Percentiles rank a stretch among this genome's conserved stretches.
Conservation (phyloP, 2,888 invertebrate genomes). For the Eurytoma adleriae region DNA sequence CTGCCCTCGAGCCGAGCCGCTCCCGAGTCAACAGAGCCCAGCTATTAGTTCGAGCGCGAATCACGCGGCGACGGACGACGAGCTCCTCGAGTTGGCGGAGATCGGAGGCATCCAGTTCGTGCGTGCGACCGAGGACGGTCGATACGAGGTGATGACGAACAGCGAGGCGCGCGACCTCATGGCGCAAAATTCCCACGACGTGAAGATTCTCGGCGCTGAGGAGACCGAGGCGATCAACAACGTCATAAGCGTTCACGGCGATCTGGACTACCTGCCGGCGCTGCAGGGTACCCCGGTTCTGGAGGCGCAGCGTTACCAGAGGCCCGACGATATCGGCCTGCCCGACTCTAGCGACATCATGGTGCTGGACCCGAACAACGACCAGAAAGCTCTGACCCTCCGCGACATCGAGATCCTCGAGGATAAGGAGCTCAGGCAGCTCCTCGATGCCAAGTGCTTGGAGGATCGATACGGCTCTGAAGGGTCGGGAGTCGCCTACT, state of each 20-base stretch:
- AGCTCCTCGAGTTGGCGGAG: slow-evolving; percentile 73
- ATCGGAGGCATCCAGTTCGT: slow-evolving; percentile 75
- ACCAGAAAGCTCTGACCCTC: slow-evolving; percentile 62
- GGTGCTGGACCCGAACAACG: slow-evolving; percentile 66
- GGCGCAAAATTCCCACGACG: slow-evolving; percentile 73
- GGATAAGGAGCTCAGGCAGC: slow-evolving; percentile 69
- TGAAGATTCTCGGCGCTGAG: slow-evolving; percentile 71
- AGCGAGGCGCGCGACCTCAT: slow-evolving; percentile 74
- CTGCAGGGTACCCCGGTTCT: neutral
- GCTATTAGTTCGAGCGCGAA: neutral
- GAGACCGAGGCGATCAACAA: slow-evolving; percentile 68
- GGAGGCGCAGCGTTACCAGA: slow-evolving; percentile 12
- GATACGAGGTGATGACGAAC: slow-evolving; percentile 75
- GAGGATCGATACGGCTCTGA: slow-evolving; percentile 69
- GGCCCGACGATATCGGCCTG: slow-evolving; percentile 34
- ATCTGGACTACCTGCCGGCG: slow-evolving; percentile 29
- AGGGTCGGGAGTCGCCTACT: slow-evolving; percentile 66
- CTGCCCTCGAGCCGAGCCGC: slow-evolving; percentile 5
- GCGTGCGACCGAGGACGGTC: slow-evolving; percentile 74
- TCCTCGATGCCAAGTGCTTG: slow-evolving; percentile 67
- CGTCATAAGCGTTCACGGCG: slow-evolving; percentile 34
- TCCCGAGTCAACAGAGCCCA: slow-evolving; percentile 11
- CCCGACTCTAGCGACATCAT: slow-evolving; percentile 65
- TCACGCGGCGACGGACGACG: slow-evolving; percentile 66
- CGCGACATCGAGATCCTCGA: slow-evolving; percentile 69